Percentiles rank a stretch among this genome's conserved stretches.
phyloP scores from a whole-genome alignment of 2,888 invertebrate species.

The Mesoligia furuncula region DNA sequence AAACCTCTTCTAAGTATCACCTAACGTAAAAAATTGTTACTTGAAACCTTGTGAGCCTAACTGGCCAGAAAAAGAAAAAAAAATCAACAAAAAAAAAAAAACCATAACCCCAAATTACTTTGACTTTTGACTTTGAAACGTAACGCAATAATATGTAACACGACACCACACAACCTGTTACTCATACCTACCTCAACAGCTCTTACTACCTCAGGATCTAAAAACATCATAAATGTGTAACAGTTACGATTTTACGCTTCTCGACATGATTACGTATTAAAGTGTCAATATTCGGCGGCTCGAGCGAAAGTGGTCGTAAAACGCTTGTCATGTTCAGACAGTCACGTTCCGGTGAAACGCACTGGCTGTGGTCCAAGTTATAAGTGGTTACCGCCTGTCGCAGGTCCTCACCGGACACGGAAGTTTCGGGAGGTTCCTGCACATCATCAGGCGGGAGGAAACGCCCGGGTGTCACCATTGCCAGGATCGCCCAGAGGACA shows the following conservation, averaged over 20 bases:
- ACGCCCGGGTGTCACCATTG: too few species aligned
- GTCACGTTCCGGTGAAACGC: conserved; percentile 69
- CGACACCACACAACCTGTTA: background rate
- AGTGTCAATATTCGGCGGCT: conserved; percentile 57
- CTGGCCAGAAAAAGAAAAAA: background rate
- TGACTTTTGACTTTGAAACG: background rate
- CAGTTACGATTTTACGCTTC: conserved; percentile 25
- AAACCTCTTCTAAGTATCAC: background rate
- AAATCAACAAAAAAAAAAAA: background rate
- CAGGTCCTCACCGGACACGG: too few species aligned
- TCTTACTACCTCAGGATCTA: background rate
- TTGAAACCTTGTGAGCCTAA: background rate
- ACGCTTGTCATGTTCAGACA: conserved; percentile 74
- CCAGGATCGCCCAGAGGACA: too few species aligned
- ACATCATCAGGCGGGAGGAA: too few species aligned
- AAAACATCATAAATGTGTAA: conserved; percentile 14
- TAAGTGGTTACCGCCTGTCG: too few species aligned
- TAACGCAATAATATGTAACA: background rate
- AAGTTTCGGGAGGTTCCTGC: too few species aligned
- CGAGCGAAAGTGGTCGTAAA: conserved; percentile 79
- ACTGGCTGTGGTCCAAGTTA: conserved; percentile 54
- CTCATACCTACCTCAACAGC: background rate
- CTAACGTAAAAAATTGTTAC: background rate
- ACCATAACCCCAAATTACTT: background rate
- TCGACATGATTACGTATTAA: conserved; percentile 41